Percentiles rank a stretch among this genome's conserved stretches.
Evolutionary conservation across 1,140 invertebrate genomes (phyloP).

Genomic region (Bombus pascuorum): DNA sequence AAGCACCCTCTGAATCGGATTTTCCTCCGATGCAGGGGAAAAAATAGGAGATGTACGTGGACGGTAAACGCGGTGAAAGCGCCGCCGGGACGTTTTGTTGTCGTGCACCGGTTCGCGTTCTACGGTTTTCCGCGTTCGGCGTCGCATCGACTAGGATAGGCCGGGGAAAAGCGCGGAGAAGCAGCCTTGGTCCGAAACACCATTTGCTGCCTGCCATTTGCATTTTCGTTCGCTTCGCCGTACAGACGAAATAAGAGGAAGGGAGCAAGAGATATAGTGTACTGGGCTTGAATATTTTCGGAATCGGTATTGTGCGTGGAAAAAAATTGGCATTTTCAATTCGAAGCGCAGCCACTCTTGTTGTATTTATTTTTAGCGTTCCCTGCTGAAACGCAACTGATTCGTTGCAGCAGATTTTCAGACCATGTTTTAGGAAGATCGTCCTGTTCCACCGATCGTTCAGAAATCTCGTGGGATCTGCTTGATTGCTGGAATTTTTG

Average conservation of each 20-base stretch:
- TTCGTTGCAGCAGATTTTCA: background rate
- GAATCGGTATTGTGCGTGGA: slow-evolving; percentile 28
- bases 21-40: slow-evolving; percentile 7
- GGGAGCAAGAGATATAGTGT: background rate
- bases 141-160: slow-evolving; percentile 24
- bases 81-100: slow-evolving; percentile 16
- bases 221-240: background rate
- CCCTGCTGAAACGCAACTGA: background rate
- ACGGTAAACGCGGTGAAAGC: slow-evolving; percentile 30
- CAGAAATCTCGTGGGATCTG: background rate
- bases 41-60: slow-evolving; percentile 16
- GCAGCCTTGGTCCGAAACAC: background rate
- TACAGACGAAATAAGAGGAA: background rate
- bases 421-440: background rate
- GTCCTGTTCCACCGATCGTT: background rate
- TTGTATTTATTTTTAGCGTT: background rate
- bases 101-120: slow-evolving; percentile 4
- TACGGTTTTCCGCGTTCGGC: slow-evolving; percentile 19
- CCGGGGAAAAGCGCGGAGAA: background rate
- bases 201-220: background rate
- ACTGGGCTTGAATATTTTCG: slow-evolving; percentile 12
- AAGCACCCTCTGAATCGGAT: slow-evolving; percentile 19
- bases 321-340: slow-evolving; percentile 32
- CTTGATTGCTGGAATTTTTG: background rate
- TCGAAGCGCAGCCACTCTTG: background rate